phyloP scores from a whole-genome alignment of 2,797 vertebrate species.

The Centroberyx gerrardi region DNA sequence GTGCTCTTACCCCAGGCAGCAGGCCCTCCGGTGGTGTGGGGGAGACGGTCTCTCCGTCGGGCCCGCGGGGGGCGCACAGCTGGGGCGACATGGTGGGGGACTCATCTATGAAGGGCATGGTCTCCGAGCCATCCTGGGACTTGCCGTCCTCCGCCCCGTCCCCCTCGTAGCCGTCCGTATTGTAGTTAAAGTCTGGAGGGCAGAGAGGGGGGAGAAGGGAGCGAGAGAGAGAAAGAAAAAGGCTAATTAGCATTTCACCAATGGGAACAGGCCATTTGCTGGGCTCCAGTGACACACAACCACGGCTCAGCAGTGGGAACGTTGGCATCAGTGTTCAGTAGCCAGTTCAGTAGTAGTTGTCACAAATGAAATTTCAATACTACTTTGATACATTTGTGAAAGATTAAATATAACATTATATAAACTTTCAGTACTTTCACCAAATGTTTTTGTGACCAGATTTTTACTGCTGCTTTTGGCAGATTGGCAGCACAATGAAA shows the following conservation, averaged over 20 bases:
- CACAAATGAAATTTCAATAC: not conserved
- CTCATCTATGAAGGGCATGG: constrained; percentile 98
- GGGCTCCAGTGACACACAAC: not conserved
- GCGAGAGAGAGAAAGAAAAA: constrained; percentile 44
- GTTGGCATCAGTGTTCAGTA: too few relatives aligned
- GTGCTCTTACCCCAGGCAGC: constrained; percentile 88
- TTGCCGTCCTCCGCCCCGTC: constrained; percentile 95
- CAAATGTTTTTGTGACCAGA: too few relatives aligned
- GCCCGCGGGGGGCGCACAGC: constrained; percentile 89
- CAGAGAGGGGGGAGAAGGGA: constrained; percentile 64
- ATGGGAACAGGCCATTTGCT: constrained; percentile 13
- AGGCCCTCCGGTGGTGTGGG: constrained; percentile 90
- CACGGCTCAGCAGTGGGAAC: not conserved
- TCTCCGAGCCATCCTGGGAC: constrained; percentile 95
- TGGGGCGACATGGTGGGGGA: constrained; percentile 99
- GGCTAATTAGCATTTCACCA: constrained; percentile 18
- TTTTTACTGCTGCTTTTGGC: too few relatives aligned
- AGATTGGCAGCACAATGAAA: too few relatives aligned
- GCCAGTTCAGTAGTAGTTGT: too few relatives aligned
- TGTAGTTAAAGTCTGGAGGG: constrained; percentile 96
- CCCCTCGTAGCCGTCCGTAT: constrained; percentile 95
- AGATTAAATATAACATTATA: not conserved
- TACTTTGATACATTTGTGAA: not conserved
- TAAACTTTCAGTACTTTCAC: too few relatives aligned
- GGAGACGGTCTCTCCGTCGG: constrained; percentile 87